Conservation (phyloP, 2,888 invertebrate species). For the Ganaspis brasiliensis region DNA sequence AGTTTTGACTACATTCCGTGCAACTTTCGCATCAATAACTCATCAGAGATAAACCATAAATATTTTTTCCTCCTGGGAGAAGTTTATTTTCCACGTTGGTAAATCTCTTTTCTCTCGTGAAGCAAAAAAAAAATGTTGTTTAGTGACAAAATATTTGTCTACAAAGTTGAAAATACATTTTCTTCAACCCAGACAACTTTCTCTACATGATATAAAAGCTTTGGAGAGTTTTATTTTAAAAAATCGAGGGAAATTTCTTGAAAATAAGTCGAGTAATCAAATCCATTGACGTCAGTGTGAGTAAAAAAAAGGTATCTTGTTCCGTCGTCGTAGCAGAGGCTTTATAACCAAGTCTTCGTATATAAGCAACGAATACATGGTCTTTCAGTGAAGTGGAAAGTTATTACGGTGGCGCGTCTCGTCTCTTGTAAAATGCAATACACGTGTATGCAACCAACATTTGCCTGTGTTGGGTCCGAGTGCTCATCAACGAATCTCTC, state of each 20-base stretch:
- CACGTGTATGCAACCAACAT: conserved; percentile 5
- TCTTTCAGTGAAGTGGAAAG: conserved; percentile 39
- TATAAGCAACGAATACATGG: conserved; percentile 31
- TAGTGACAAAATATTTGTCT: too few relatives aligned
- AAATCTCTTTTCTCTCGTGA: too few relatives aligned
- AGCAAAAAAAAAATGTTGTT: too few relatives aligned
- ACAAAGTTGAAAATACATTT: too few relatives aligned
- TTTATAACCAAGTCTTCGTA: conserved; percentile 27
- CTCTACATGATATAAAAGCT: too few relatives aligned
- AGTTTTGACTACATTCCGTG: too few relatives aligned
- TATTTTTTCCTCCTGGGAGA: too few relatives aligned
- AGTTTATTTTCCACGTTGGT: too few relatives aligned
- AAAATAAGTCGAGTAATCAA: conserved; percentile 47
- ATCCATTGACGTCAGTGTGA: conserved; percentile 48
- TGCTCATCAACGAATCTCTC: conserved; percentile 11
- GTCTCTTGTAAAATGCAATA: conserved; percentile 27
- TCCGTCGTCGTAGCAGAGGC: conserved; percentile 24
- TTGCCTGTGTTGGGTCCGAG: not conserved
- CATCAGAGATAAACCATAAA: too few relatives aligned
- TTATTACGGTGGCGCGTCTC: conserved; percentile 35
- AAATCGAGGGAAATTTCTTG: conserved; percentile 32
- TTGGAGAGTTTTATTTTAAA: conserved; percentile 11
- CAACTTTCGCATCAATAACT: too few relatives aligned
- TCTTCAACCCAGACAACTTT: too few relatives aligned
- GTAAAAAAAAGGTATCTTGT: conserved; percentile 32